Conservation (phyloP, 2,797 vertebrate genomes). For the Mormyrus proboscirostris region DNA sequence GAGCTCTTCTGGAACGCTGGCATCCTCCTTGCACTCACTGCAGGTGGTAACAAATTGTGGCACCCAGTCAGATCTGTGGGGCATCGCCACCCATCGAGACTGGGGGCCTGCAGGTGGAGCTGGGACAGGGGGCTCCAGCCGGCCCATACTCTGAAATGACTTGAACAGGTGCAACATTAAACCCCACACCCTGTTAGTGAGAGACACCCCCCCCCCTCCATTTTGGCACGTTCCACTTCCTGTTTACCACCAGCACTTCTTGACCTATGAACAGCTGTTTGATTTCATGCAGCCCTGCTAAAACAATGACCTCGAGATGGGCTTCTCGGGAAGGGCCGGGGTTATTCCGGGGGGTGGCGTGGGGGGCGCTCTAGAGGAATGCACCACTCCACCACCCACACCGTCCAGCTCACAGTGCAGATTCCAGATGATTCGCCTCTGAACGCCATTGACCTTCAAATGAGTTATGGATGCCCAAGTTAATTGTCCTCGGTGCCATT, state of each 20-base stretch:
- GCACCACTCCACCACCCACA: background rate
- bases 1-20: background rate
- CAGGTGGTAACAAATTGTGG: background rate
- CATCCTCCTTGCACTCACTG: background rate
- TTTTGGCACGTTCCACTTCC: constrained; percentile 5
- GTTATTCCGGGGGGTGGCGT: background rate
- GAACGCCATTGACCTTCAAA: constrained; percentile 19
- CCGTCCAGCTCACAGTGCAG: background rate
- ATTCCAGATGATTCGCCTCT: constrained; percentile 6
- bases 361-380: background rate
- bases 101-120: background rate
- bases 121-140: background rate
- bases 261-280: constrained; percentile 20
- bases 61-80: background rate
- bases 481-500: background rate
- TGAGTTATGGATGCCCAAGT: constrained; percentile 3
- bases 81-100: background rate
- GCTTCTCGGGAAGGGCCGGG: background rate
- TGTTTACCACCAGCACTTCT: background rate
- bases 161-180: constrained; percentile 30
- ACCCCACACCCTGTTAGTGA: background rate
- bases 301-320: background rate
- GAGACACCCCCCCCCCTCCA: background rate
- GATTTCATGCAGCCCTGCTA: background rate
- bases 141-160: background rate